These are phyloP conservation scores for Oreortyx pictus DNA, from an alignment of 2,797 vertebrate genomes.

Conservation along the genomic window DNA sequence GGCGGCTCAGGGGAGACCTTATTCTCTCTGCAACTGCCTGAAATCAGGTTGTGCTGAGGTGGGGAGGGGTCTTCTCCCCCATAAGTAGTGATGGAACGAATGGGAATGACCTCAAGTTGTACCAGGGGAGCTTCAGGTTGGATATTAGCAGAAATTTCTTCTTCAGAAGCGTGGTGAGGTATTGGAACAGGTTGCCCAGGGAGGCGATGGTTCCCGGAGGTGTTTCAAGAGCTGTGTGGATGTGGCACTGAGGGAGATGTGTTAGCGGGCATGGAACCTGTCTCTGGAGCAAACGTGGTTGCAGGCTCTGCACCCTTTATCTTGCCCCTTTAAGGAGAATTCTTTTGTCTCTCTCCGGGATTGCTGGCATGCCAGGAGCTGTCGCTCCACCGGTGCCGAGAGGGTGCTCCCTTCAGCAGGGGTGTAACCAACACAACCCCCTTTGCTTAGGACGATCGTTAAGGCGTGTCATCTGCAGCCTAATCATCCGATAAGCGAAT, in stretches of 20 bases:
- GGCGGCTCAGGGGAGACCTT: background rate
- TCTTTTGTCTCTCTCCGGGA: background rate
- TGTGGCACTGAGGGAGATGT: background rate
- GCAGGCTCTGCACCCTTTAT: background rate
- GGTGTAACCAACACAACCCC: rapidly evolving
- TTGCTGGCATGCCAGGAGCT: background rate
- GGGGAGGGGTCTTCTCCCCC: background rate
- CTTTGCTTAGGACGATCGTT: background rate
- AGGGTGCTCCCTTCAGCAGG: background rate
- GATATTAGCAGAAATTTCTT: background rate
- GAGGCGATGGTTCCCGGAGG: background rate
- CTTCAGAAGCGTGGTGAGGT: background rate
- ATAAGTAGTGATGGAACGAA: background rate
- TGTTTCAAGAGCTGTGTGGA: background rate
- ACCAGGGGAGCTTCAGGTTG: background rate
- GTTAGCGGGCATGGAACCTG: background rate
- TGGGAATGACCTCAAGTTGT: background rate
- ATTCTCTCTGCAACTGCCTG: background rate
- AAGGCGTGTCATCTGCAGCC: background rate
- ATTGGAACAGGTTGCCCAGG: background rate
- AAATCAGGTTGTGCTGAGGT: background rate
- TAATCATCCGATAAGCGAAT: background rate
- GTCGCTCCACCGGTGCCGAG: background rate
- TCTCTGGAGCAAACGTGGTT: background rate
- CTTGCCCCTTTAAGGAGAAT: background rate